Evolutionary conservation across 2,113 vertebrate genomes (phyloP).

Genomic region (Philantomba maxwellii): DNA sequence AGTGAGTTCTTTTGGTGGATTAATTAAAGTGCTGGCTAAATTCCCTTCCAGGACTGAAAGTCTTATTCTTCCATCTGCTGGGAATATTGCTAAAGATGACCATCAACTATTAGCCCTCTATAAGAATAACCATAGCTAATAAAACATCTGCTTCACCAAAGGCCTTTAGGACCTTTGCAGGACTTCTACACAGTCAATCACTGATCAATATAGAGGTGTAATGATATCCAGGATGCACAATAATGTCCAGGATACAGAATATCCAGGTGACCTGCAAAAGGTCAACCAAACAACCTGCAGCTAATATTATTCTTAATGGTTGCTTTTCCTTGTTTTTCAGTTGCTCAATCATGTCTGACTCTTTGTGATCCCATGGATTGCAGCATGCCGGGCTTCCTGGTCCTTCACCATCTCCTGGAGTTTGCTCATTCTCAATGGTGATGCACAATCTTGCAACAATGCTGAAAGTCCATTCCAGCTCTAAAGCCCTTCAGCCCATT

Average conservation of each 20-base stretch:
- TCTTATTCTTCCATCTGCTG: not conserved
- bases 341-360: not conserved
- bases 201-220: not conserved
- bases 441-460: not conserved
- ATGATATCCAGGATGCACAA: not conserved
- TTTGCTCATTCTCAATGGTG: not conserved
- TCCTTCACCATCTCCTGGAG: not conserved
- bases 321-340: not conserved
- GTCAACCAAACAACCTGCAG: not conserved
- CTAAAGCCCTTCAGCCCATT: too few relatives aligned
- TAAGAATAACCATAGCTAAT: not conserved
- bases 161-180: not conserved
- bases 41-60: not conserved
- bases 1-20: not conserved
- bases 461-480: not conserved
- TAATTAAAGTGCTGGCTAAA: not conserved
- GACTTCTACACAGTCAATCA: not conserved
- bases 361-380: not conserved
- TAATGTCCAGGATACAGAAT: not conserved
- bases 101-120: not conserved
- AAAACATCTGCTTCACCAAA: not conserved
- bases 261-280: not conserved
- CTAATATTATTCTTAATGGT: not conserved
- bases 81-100: not conserved
- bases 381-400: not conserved